These are phyloP conservation scores for Carcina quercana DNA, from an alignment of 2,888 invertebrate genomes.

Conservation along the genomic window DNA sequence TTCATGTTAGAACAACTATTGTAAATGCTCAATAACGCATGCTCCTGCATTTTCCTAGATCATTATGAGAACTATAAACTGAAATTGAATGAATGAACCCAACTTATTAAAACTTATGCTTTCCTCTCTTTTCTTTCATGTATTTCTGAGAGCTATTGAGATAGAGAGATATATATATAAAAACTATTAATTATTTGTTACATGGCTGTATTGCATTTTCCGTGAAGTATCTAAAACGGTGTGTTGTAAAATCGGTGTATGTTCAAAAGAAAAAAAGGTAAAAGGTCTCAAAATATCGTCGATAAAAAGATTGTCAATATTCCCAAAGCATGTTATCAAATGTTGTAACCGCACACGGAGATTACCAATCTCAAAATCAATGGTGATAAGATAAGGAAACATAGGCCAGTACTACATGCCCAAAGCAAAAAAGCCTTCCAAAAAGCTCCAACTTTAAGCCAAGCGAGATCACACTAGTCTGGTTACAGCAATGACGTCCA, in stretches of 20 bases:
- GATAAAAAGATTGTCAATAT: conserved; percentile 22
- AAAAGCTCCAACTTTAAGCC: conserved; percentile 4
- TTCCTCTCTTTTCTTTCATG: too few species aligned
- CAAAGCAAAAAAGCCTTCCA: conserved; percentile 4
- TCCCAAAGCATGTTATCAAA: conserved; percentile 25
- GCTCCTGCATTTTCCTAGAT: too few species aligned
- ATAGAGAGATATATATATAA: too few species aligned
- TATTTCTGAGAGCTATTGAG: too few species aligned
- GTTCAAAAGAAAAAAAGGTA: neutral
- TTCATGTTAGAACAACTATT: too few species aligned
- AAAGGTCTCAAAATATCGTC: neutral
- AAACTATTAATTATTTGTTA: too few species aligned
- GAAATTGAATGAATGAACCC: too few species aligned
- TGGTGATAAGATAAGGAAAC: conserved; percentile 63
- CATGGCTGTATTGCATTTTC: too few species aligned
- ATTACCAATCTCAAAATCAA: conserved; percentile 61
- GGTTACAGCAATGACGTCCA: conserved; percentile 27
- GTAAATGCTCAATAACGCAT: too few species aligned
- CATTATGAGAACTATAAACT: too few species aligned
- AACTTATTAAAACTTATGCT: too few species aligned
- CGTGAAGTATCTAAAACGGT: neutral
- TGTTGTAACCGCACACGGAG: conserved; percentile 63
- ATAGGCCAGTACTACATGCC: conserved; percentile 23
- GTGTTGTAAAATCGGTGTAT: neutral
- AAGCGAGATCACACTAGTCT: neutral